Percentiles rank a stretch among this genome's conserved stretches.
Evolutionary conservation across 1,140 invertebrate species (phyloP).

Genomic region (Drosophila bocqueti): DNA sequence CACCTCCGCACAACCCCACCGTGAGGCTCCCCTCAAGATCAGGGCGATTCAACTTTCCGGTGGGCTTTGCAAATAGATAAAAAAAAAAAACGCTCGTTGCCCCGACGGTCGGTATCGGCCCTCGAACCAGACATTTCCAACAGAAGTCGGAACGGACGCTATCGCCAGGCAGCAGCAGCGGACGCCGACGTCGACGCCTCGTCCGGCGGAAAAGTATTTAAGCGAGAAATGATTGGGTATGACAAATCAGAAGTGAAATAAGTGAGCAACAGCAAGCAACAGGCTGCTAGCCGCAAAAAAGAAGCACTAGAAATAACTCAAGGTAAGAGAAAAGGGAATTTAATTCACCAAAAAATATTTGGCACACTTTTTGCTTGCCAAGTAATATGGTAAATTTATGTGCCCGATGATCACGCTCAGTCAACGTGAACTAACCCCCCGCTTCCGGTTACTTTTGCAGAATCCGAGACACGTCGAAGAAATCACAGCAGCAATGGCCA

Average conservation of each 20-base stretch:
- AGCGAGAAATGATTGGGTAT: slow-evolving; percentile 69
- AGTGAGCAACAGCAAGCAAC: slow-evolving; percentile 62
- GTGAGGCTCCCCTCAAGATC: slow-evolving; percentile 41
- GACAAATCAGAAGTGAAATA: slow-evolving; percentile 80
- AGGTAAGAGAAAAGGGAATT: slow-evolving; percentile 37
- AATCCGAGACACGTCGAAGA: neutral
- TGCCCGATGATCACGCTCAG: slow-evolving; percentile 20
- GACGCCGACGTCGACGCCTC: slow-evolving; percentile 22
- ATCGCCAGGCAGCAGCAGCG: slow-evolving; percentile 20
- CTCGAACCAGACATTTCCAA: slow-evolving; percentile 59
- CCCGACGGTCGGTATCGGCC: neutral
- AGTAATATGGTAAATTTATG: slow-evolving; percentile 28
- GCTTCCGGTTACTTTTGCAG: slow-evolving; percentile 28
- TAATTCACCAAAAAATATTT: slow-evolving; percentile 36
- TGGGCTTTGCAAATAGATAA: slow-evolving; percentile 39
- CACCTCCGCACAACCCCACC: slow-evolving; percentile 1
- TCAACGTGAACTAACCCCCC: slow-evolving; percentile 25
- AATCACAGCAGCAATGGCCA: slow-evolving; percentile 25
- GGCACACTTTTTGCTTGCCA: slow-evolving; percentile 18
- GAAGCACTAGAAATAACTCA: slow-evolving; percentile 20
- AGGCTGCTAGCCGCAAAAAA: slow-evolving; percentile 13
- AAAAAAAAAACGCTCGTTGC: slow-evolving; percentile 22
- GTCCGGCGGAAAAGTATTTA: slow-evolving; percentile 63
- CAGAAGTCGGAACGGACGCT: slow-evolving; percentile 35
- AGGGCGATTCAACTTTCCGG: slow-evolving; percentile 22